Evolutionary conservation across 2,888 invertebrate genomes (phyloP).

Genomic region (Aromia moschata): DNA sequence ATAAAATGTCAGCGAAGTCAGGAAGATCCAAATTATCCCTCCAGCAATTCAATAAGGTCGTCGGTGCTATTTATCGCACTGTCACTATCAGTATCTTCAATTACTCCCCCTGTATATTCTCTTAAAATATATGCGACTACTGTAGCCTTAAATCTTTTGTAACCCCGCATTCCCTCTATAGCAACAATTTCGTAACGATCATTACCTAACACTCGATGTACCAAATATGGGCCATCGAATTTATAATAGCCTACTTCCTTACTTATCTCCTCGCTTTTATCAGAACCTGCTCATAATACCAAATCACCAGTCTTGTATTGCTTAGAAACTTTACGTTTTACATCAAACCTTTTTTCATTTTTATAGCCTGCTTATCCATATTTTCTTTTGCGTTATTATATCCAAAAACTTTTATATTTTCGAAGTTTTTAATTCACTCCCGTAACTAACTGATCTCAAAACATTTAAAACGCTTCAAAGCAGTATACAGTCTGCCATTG

Average conservation of each 20-base stretch:
- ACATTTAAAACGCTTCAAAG: too few species aligned
- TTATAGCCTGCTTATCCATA: conserved; percentile 14
- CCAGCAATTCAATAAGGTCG: background rate
- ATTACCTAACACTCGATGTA: conserved; percentile 30
- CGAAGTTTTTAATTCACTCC: background rate
- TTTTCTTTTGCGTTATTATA: conserved; percentile 11
- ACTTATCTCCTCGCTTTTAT: conserved; percentile 22
- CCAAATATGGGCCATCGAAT: conserved; percentile 39
- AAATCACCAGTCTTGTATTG: conserved; percentile 8
- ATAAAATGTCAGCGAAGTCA: background rate
- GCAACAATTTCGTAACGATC: conserved; percentile 39
- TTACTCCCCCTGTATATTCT: conserved; percentile 15
- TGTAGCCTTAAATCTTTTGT: conserved; percentile 24
- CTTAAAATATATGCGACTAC: conserved; percentile 26
- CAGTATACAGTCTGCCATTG: background rate
- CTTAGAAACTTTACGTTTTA: conserved; percentile 7
- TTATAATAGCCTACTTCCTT: conserved; percentile 33
- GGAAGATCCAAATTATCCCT: background rate
- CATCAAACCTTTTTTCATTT: conserved; percentile 21
- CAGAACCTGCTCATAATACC: conserved; percentile 30
- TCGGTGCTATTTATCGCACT: background rate
- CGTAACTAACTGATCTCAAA: too few species aligned
- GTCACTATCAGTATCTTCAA: conserved; percentile 16
- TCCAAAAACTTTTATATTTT: too few species aligned
- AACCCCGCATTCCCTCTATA: conserved; percentile 33